Conservation (phyloP, 2,113 vertebrate genomes). For the Mohoua ochrocephala region DNA sequence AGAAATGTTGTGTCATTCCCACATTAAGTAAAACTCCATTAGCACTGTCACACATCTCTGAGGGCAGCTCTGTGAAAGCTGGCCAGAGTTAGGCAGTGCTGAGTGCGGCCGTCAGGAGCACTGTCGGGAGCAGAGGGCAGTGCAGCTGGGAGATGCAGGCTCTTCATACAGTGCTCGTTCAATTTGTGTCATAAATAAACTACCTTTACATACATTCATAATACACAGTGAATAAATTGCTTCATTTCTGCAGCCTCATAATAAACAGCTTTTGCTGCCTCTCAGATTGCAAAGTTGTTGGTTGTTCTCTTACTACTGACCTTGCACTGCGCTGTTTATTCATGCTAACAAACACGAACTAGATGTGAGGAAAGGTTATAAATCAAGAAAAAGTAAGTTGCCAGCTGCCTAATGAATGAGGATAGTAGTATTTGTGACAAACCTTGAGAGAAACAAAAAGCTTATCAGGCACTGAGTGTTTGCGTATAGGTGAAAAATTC, state of each 20-base stretch:
- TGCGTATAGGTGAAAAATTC: not conserved
- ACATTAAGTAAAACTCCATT: not conserved
- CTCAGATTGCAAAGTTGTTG: not conserved
- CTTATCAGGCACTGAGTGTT: not conserved
- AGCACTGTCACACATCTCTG: not conserved
- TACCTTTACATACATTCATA: not conserved
- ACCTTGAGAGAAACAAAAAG: not conserved
- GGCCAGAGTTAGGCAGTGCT: not conserved
- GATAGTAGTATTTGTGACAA: not conserved
- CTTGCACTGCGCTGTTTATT: not conserved
- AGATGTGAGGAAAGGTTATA: not conserved
- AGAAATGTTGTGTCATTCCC: not conserved
- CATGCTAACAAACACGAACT: not conserved
- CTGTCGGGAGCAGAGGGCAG: fast-evolving
- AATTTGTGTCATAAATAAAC: not conserved
- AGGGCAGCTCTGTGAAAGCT: not conserved
- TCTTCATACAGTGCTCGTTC: not conserved
- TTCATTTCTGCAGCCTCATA: not conserved
- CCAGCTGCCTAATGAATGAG: not conserved
- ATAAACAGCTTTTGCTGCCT: not conserved
- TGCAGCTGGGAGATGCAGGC: not conserved
- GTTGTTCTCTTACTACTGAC: not conserved
- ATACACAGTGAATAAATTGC: not conserved
- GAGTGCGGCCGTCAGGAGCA: fast-evolving
- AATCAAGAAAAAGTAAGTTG: not conserved